Evolutionary conservation across 2,797 vertebrate genomes (phyloP), one percentile per base, ranked within the genome.

Genomic region (Hyperoplus lanceolatus): DNA sequence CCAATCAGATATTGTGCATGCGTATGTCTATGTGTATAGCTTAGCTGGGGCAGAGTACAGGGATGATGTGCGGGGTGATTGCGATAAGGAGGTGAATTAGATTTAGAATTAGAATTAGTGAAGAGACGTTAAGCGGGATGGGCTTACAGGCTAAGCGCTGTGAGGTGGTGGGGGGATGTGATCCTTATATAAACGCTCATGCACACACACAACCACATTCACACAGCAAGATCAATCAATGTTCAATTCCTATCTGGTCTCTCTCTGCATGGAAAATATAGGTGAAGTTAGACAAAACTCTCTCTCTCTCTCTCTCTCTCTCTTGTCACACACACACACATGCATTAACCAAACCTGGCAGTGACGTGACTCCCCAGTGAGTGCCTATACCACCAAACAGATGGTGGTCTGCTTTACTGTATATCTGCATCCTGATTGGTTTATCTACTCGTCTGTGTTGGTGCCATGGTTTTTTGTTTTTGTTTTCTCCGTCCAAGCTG

Each of bases 71-170:
- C 72, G 57, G 82, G 77, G 84, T 89, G 87, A 94, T 92, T 90
- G 88, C 83, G 87, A 80, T 91, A 90, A 91, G 85, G 83, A 93
- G 81, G 88, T 92, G 90, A 93, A 91, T 92, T 90, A 92, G 90
- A 92, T 90, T 89, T 90, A 87, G 87, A 89, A 86, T 86, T 90
- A 82, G 90, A 85, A 87, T 92, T 92, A 91, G 86, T 79, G 87
- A 82, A 75, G 81, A 88, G 84, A 87, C 59, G 62, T 84, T 93
- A 90, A 94, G 89, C 86, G 61, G 91, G 90, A 90, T 90, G 79
- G 83, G 79, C 87, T 93, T 94, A 94, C 70, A 43, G 78, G 85
- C 80, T 93, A 84, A 93, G 81, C 73, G 4, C 77, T 81, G 39
- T 6, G 71, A 83, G 45, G 74, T 82, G 75, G 77, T 60, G 68